These are phyloP conservation scores for Drosophila ironensis DNA, from an alignment of 1,140 invertebrate species.

Conservation along the genomic window DNA sequence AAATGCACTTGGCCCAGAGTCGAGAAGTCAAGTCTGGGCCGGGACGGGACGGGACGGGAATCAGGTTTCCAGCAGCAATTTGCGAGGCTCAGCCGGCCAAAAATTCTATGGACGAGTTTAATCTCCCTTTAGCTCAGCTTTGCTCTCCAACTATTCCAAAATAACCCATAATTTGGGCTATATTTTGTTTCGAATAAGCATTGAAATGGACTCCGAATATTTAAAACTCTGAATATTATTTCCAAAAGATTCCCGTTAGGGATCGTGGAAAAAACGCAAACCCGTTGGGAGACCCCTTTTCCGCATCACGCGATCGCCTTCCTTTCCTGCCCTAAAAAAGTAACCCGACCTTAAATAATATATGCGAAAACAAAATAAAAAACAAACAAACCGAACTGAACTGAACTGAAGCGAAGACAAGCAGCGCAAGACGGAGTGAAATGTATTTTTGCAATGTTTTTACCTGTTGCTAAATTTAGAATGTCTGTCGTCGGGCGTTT, in stretches of 20 bases:
- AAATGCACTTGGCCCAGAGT: conserved; percentile 34
- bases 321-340: conserved; percentile 35
- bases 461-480: conserved; percentile 77
- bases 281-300: conserved; percentile 24
- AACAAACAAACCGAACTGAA: conserved; percentile 35
- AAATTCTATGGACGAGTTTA: no score
- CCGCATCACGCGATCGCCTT: conserved; percentile 54
- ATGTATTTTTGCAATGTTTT: conserved; percentile 48
- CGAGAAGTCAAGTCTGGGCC: conserved; percentile 76
- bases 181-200: no score
- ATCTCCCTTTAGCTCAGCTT: no score
- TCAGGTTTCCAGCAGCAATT: conserved; percentile 27
- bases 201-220: neutral
- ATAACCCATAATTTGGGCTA: no score
- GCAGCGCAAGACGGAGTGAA: conserved; percentile 9
- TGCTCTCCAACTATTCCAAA: no score
- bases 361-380: neutral
- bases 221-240: neutral
- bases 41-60: no score
- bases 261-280: neutral
- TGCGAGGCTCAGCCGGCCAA: conserved; percentile 32
- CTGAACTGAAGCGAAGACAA: conserved; percentile 24
- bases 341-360: conserved; percentile 22
- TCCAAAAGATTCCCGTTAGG: conserved; percentile 19
- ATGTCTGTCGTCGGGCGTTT: conserved; percentile 59